Base-by-base conservation (phyloP, 2,888 invertebrate species). In the Zaprionus bogoriensis region DNA sequence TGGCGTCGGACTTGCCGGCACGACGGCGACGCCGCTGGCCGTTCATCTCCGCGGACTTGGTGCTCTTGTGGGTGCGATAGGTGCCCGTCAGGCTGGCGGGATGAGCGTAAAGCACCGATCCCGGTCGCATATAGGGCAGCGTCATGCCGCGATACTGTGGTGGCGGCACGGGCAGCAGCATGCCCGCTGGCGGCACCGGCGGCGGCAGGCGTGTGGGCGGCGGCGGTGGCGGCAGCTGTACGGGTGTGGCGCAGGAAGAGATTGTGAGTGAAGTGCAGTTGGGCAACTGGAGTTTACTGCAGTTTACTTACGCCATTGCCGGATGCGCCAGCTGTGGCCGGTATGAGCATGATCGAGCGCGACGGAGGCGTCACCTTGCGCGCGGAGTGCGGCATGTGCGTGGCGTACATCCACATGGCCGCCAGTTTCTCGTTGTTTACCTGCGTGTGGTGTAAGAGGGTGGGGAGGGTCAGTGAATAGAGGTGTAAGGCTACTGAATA, bases 271-370 rank as follows among this genome's bases (percentile, higher is more conserved):
- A n/a, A n/a, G n/a, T n/a, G n/a, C n/a, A n/a, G n/a, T n/a, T n/a
- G n/a, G n/a, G n/a, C n/a, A n/a, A n/a, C n/a, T n/a, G n/a, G n/a
- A n/a, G n/a, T n/a, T n/a, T n/a, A n/a, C n/a, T n/a, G n/a, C n/a
- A n/a, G n/a, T n/a, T 4, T 7, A 47, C 80, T 74, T 73, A 89
- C 89, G 39, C 67, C 81, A 64, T 70, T 85, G 22, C 78, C 74
- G 20, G 87, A n/a, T n/a, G n/a, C n/a, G n/a, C n/a, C 82, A 25
- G 77, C 64, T 4, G 88, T 81, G 17, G 91, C 89, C 48, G 90
- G 91, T 59, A 91, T 90, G 2, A 91, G 75, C 83, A 91, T 88
- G 7, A 90, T 83, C 19, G 88, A 87, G 23, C 89, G 79, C 9
- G 71, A 55, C 6, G 67, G 76, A 14, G 71, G 71, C 28, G 76